A percentile compares a stretch with the other conserved stretches of the same genome.
Evolutionary conservation across 2,113 vertebrate genomes (phyloP).

Genomic region (Chamaetylas fuelleborni): DNA sequence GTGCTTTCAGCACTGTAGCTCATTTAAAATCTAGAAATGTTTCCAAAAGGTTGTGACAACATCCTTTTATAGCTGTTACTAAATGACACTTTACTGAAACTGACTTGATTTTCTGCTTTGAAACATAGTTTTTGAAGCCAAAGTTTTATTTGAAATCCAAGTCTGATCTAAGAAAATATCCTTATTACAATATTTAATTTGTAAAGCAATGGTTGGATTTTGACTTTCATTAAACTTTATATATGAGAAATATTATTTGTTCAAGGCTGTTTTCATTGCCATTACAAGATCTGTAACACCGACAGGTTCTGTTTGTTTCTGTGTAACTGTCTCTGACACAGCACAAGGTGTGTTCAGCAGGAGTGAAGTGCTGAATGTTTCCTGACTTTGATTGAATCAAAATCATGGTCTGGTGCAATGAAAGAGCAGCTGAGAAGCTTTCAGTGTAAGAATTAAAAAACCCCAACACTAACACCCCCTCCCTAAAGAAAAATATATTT

Average conservation of each 20-base stretch:
- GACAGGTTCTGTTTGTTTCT: not conserved
- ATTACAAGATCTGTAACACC: fast-evolving
- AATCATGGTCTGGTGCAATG: not conserved
- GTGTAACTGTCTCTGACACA: not conserved
- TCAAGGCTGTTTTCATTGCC: not conserved
- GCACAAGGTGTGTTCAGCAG: not conserved
- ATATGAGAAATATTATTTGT: not conserved
- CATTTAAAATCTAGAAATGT: not conserved
- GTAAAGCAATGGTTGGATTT: not conserved
- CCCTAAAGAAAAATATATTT: not conserved
- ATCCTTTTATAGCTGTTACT: not conserved
- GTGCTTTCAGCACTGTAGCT: not conserved
- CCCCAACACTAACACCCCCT: fast-evolving
- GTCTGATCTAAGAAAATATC: not conserved
- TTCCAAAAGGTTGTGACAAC: not conserved
- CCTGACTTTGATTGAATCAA: not conserved
- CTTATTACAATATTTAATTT: not conserved
- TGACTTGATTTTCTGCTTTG: not conserved
- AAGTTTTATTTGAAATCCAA: not conserved
- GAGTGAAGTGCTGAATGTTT: not conserved
- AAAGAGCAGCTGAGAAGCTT: not conserved
- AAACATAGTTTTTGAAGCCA: not conserved
- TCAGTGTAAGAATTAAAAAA: not conserved
- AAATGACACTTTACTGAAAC: not conserved
- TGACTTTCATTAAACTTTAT: not conserved